phyloP scores from a whole-genome alignment of 2,797 vertebrate genomes.

The Syncerus caffer region DNA sequence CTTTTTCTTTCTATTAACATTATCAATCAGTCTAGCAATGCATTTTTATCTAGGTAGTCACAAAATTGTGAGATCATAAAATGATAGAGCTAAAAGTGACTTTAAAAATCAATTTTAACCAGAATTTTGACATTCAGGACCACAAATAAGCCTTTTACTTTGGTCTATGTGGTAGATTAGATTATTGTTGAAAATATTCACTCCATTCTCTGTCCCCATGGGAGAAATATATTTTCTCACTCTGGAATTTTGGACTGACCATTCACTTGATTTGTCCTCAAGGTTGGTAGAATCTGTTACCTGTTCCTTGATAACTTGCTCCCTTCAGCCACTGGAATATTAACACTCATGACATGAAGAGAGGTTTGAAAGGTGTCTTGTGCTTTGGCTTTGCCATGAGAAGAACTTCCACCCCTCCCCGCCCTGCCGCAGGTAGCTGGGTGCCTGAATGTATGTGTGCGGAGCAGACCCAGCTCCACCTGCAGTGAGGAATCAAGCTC shows the following conservation, averaged over 20 bases:
- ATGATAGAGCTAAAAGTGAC: neutral
- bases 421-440: rapidly evolving
- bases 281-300: neutral
- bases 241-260: neutral
- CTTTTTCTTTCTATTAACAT: conserved; percentile 11
- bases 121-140: neutral
- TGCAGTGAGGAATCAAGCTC: neutral
- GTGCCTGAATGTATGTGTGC: neutral
- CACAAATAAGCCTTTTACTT: neutral
- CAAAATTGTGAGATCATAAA: neutral
- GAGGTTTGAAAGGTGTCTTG: neutral
- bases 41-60: neutral
- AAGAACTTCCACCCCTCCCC: neutral
- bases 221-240: neutral
- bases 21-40: neutral
- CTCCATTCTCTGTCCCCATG: neutral
- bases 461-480: neutral
- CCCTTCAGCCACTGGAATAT: neutral
- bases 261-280: neutral
- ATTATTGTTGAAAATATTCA: neutral
- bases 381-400: neutral
- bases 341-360: neutral
- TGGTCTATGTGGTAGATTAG: neutral
- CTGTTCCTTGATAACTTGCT: neutral
- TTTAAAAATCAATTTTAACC: neutral